Conservation (phyloP, 2,888 invertebrate species). For the Bembecia ichneumoniformis region DNA sequence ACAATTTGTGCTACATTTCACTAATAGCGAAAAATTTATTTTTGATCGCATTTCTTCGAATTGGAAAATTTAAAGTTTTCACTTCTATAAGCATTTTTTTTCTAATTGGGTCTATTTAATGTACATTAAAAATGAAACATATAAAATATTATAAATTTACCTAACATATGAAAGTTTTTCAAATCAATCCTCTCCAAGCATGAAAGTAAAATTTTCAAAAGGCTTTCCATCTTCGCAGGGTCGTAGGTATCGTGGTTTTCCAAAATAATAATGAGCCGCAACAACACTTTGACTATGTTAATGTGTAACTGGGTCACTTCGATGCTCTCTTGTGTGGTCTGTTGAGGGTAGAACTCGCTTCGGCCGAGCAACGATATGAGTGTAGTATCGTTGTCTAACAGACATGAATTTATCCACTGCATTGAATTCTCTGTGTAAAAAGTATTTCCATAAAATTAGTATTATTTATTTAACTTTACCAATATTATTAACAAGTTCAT, state of each 20-base stretch:
- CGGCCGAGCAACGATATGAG: conserved; percentile 46
- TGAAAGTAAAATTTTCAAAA: conserved; percentile 49
- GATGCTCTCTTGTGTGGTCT: conserved; percentile 42
- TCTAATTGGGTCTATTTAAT: neutral
- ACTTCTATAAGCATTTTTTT: no score
- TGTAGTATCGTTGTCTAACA: conserved; percentile 45
- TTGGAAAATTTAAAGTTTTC: no score
- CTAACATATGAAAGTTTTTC: conserved; percentile 61
- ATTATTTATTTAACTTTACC: neutral
- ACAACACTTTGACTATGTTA: conserved; percentile 48
- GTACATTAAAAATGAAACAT: no score
- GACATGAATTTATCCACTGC: conserved; percentile 45
- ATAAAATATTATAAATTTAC: conserved; percentile 24
- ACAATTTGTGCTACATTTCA: no score
- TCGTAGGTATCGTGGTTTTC: conserved; percentile 36
- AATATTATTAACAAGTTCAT: no score
- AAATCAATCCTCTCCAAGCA: conserved; percentile 54
- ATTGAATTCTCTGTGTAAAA: conserved; percentile 29
- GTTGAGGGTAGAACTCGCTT: conserved; percentile 46
- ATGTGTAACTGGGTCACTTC: conserved; percentile 54
- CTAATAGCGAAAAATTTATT: no score
- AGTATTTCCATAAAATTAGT: neutral
- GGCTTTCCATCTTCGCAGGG: conserved; percentile 38
- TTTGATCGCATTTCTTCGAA: no score
- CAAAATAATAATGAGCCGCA: conserved; percentile 35